phyloP scores from a whole-genome alignment of 1,140 invertebrate species.

The Sitobion miscanthi region DNA sequence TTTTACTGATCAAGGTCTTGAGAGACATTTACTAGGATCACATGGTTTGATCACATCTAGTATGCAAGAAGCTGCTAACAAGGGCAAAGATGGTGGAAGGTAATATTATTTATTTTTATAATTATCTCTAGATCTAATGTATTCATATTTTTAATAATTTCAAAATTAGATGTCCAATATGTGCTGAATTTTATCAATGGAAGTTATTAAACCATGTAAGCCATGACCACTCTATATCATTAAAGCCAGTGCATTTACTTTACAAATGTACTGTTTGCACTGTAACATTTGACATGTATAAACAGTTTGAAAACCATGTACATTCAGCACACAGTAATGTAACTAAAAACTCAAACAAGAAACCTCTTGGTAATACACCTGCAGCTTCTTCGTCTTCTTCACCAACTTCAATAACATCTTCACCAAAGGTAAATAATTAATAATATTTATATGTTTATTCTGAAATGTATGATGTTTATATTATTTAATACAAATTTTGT shows the following conservation, averaged over 20 bases:
- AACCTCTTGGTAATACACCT: slow-evolving; percentile 59
- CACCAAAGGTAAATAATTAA: slow-evolving; percentile 32
- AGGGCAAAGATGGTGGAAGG: slow-evolving; percentile 89
- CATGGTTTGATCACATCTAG: slow-evolving; percentile 93
- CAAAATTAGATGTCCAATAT: slow-evolving; percentile 52
- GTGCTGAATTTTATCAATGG: slow-evolving; percentile 79
- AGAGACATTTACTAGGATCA: slow-evolving; percentile 89
- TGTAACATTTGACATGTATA: slow-evolving; percentile 93
- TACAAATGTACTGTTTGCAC: slow-evolving; percentile 95
- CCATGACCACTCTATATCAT: slow-evolving; percentile 85
- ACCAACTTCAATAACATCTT: not conserved
- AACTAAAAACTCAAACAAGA: slow-evolving; percentile 77
- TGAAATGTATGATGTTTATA: not conserved
- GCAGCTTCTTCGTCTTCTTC: slow-evolving; percentile 21
- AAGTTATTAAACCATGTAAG: slow-evolving; percentile 89
- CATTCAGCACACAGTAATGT: slow-evolving; percentile 90
- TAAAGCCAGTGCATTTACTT: slow-evolving; percentile 89
- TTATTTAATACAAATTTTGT: not conserved
- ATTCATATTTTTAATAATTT: slow-evolving; percentile 25
- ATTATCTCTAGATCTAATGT: not conserved
- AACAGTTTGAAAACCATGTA: slow-evolving; percentile 92
- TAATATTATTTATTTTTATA: slow-evolving; percentile 65
- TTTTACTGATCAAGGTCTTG: slow-evolving; percentile 83
- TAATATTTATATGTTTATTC: not conserved
- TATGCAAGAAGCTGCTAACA: slow-evolving; percentile 94